phyloP scores from a whole-genome alignment of 2,797 vertebrate species.

The Pelobates cultripes region DNA sequence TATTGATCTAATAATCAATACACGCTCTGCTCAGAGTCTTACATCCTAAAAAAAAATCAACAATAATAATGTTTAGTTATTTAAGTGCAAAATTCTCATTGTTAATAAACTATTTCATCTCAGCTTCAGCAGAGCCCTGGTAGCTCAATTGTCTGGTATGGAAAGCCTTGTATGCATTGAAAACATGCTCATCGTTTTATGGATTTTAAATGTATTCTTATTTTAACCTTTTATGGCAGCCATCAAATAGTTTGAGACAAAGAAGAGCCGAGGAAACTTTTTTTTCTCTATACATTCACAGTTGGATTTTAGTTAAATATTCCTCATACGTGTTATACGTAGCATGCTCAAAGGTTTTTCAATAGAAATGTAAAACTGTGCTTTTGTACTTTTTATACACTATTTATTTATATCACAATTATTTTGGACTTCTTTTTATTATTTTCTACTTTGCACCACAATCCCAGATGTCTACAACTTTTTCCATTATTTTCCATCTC shows the following conservation, averaged over 20 bases:
- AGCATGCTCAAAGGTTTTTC: no score
- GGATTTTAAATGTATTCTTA: not conserved
- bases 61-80: not conserved
- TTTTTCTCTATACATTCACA: not conserved
- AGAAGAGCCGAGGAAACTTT: not conserved
- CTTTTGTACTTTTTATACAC: no score
- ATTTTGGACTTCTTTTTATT: no score
- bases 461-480: no score
- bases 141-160: not conserved
- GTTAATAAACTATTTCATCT: not conserved
- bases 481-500: no score
- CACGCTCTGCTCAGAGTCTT: not conserved
- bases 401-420: no score
- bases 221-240: not conserved
- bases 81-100: not conserved
- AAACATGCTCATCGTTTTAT: not conserved
- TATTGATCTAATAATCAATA: slow-evolving; percentile 33
- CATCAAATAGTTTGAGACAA: not conserved
- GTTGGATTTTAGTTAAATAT: no score
- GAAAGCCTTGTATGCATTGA: not conserved
- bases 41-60: no score
- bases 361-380: no score
- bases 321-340: no score
- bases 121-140: not conserved
- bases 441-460: no score